Percentiles rank a stretch among this genome's conserved stretches.
Evolutionary conservation across 2,888 invertebrate species (phyloP).

Genomic region (Pteria penguin): DNA sequence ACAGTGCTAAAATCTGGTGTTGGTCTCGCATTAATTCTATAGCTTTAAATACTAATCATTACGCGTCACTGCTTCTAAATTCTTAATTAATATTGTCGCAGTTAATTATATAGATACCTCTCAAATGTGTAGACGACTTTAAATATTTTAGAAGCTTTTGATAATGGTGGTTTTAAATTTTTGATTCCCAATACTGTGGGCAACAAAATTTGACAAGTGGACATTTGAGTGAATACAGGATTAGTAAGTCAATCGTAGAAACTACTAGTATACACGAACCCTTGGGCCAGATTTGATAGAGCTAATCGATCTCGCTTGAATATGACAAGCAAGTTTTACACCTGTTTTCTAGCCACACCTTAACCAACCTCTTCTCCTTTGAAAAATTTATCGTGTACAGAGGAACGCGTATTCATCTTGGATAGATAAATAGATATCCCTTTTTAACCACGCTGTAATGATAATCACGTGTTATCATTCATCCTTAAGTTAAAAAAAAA

Average conservation of each 20-base stretch:
- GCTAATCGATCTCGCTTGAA: too few relatives aligned
- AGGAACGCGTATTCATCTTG: too few relatives aligned
- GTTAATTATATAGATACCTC: conserved; percentile 24
- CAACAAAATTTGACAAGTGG: background rate
- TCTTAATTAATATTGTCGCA: conserved; percentile 12
- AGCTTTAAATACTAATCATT: background rate
- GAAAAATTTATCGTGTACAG: too few relatives aligned
- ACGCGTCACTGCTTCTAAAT: conserved; percentile 16
- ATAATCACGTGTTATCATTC: too few relatives aligned
- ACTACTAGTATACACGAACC: background rate
- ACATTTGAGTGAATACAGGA: background rate
- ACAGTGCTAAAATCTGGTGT: background rate
- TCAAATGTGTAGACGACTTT: background rate
- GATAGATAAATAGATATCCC: too few relatives aligned
- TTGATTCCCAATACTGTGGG: background rate
- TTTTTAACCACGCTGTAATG: too few relatives aligned
- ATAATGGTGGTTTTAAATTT: background rate
- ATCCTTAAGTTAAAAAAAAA: too few relatives aligned
- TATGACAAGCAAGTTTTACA: too few relatives aligned
- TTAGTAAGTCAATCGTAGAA: background rate
- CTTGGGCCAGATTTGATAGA: background rate
- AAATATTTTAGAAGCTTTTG: background rate
- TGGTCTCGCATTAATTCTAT: background rate
- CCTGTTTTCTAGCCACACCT: too few relatives aligned
- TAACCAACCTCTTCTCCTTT: too few relatives aligned